These are phyloP conservation scores for Stylophora pistillata DNA, from an alignment of 64 coral and sea anemone genomes.

Conservation along the genomic window DNA sequence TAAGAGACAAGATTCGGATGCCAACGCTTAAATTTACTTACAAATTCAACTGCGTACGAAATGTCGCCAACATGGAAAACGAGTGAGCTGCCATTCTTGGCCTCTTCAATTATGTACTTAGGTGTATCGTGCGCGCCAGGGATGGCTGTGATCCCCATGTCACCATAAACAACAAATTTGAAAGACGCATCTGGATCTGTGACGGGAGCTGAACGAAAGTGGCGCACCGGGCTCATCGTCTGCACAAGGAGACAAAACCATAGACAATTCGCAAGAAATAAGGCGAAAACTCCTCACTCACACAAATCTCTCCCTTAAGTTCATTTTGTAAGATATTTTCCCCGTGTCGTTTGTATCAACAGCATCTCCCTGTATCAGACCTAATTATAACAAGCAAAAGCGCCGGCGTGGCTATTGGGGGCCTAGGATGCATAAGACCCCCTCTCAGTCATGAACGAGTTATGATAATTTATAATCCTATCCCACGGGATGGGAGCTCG, in stretches of 20 bases:
- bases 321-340: too few relatives aligned
- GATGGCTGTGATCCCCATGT: conserved; percentile 76
- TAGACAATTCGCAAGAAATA: too few relatives aligned
- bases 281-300: background rate
- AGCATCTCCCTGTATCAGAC: too few relatives aligned
- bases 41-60: conserved; percentile 83
- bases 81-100: conserved; percentile 60
- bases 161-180: conserved; percentile 89
- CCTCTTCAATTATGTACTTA: conserved; percentile 64
- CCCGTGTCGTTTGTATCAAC: too few relatives aligned
- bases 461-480: too few relatives aligned
- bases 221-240: conserved; percentile 60
- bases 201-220: conserved; percentile 61
- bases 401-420: too few relatives aligned
- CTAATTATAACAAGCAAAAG: too few relatives aligned
- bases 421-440: too few relatives aligned
- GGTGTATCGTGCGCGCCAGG: conserved; percentile 69
- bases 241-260: background rate
- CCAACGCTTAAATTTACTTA: conserved; percentile 21
- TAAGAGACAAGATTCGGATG: background rate
- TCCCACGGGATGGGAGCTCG: too few relatives aligned
- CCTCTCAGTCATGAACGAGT: too few relatives aligned
- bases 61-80: conserved; percentile 92
- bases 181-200: conserved; percentile 60
- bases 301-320: background rate